A percentile compares a stretch with the other conserved stretches of the same genome.
phyloP scores from a whole-genome alignment of 2,888 invertebrate species.

The Trichacis sp. region DNA sequence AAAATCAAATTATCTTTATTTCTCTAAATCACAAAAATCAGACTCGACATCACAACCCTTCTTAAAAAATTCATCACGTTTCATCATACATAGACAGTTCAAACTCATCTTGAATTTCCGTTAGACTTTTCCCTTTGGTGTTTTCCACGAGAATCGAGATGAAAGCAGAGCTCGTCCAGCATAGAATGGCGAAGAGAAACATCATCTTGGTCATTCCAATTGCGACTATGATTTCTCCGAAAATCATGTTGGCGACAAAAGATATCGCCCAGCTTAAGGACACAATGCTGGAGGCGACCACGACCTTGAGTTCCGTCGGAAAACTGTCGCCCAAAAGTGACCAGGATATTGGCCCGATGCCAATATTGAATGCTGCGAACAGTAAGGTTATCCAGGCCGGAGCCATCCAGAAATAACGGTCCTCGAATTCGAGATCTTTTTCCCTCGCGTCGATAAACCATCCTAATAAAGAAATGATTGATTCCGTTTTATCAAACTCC shows the following conservation, averaged over 20 bases:
- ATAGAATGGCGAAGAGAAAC: conserved; percentile 53
- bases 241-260: conserved; percentile 49
- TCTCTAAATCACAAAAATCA: no score
- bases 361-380: conserved; percentile 55
- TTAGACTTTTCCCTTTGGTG: conserved; percentile 51
- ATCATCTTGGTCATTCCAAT: conserved; percentile 50
- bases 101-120: conserved; percentile 53
- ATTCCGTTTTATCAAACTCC: no score
- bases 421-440: conserved; percentile 55
- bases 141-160: conserved; percentile 47
- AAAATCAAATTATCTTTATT: no score
- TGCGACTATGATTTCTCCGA: conserved; percentile 44
- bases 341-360: conserved; percentile 61
- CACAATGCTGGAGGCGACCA: conserved; percentile 43
- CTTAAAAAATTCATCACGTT: background rate
- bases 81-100: background rate
- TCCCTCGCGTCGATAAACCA: conserved; percentile 52
- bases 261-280: conserved; percentile 54
- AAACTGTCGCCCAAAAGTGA: conserved; percentile 58
- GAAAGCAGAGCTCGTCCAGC: conserved; percentile 50
- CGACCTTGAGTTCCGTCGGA: conserved; percentile 52
- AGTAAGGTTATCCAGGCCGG: conserved; percentile 52
- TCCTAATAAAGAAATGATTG: no score
- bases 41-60: no score
- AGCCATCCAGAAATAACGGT: conserved; percentile 58